A percentile compares a stretch with the other conserved stretches of the same genome.
Evolutionary conservation across 2,113 vertebrate genomes (phyloP).

Genomic region (Grantiella picta): DNA sequence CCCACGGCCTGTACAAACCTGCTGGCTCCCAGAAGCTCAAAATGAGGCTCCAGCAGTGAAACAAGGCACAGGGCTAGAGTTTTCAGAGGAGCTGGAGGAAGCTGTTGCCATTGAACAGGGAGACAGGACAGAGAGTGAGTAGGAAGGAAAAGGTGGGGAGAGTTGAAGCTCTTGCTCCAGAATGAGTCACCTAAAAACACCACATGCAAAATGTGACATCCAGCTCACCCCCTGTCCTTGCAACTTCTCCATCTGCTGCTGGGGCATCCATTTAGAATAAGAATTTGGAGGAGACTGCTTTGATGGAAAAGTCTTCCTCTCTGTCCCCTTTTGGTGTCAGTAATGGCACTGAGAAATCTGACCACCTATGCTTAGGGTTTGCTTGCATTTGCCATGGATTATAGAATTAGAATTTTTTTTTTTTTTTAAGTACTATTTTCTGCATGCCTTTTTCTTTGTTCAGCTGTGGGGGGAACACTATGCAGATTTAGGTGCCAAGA

Average conservation of each 20-base stretch:
- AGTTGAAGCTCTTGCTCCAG: neutral
- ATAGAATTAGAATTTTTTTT: neutral
- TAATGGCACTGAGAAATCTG: neutral
- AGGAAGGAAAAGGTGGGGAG: neutral
- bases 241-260: neutral
- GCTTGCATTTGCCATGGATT: slow-evolving; percentile 15
- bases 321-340: slow-evolving; percentile 2
- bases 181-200: neutral
- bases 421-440: neutral
- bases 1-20: neutral
- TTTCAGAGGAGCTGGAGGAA: neutral
- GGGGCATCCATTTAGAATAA: neutral
- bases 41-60: neutral
- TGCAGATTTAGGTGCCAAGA: neutral
- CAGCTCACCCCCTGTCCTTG: neutral
- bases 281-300: neutral
- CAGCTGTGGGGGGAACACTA: accelerated
- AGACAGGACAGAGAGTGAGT: neutral
- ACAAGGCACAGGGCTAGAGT: neutral
- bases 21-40: neutral
- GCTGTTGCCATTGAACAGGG: neutral
- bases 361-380: neutral
- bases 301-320: neutral
- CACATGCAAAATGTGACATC: accelerated
- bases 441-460: neutral